Evolutionary conservation across 2,113 vertebrate genomes (phyloP).

Genomic region (Paramisgurnus dabryanus): DNA sequence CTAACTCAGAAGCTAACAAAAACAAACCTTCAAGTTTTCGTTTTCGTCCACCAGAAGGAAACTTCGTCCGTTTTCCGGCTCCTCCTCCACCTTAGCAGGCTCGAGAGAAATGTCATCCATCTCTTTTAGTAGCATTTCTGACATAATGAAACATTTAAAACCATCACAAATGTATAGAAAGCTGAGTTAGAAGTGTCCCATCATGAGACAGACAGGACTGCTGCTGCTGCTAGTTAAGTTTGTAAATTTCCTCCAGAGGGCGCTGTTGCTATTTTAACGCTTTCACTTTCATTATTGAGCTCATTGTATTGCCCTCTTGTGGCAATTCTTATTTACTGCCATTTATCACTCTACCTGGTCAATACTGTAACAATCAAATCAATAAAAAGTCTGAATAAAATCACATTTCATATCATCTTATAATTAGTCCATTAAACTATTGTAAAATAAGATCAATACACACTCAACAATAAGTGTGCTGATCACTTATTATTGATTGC

Average conservation of each 20-base stretch:
- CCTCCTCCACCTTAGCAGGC: constrained; percentile 43
- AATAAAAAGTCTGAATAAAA: constrained; percentile 14
- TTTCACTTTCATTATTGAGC: not conserved
- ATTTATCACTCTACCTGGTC: not conserved
- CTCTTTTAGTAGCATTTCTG: constrained; percentile 71
- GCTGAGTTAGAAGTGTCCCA: constrained; percentile 16
- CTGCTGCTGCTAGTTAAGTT: not conserved
- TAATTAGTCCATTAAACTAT: not conserved
- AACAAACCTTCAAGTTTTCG: constrained; percentile 77
- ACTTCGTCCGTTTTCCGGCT: constrained; percentile 56
- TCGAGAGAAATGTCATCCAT: constrained; percentile 66
- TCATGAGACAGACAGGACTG: not conserved
- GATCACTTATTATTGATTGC: too few relatives aligned
- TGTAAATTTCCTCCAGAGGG: not conserved
- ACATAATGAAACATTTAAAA: constrained; percentile 62
- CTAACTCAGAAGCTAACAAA: constrained; percentile 28
- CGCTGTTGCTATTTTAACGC: constrained; percentile 16
- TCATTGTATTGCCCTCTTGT: not conserved
- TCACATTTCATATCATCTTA: not conserved
- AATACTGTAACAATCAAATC: not conserved
- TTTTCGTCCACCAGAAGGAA: constrained; percentile 80
- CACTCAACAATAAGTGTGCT: not conserved
- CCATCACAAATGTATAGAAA: constrained; percentile 15
- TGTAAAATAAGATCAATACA: not conserved
- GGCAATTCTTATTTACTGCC: not conserved